Evolutionary conservation across 2,113 vertebrate species (phyloP).

Genomic region (Sporophila hypoxantha): DNA sequence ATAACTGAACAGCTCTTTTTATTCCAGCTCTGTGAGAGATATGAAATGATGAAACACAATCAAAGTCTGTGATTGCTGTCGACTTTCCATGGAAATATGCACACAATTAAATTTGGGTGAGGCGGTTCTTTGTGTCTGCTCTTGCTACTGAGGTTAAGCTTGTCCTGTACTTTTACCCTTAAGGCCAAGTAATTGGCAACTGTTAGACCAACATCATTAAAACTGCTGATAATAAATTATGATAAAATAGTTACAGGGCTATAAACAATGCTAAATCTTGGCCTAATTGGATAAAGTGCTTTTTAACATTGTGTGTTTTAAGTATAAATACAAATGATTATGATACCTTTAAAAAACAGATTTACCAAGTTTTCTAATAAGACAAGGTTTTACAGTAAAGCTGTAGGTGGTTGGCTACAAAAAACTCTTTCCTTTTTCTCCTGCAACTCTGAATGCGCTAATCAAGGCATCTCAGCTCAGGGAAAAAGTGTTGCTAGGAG

Average conservation of each 20-base stretch:
- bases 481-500: slow-evolving; percentile 74
- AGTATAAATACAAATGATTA: slow-evolving; percentile 78
- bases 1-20: slow-evolving; percentile 53
- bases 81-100: slow-evolving; percentile 46
- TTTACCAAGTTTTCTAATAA: slow-evolving; percentile 74
- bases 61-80: slow-evolving; percentile 15
- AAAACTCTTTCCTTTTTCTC: slow-evolving; percentile 77
- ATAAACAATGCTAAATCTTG: slow-evolving; percentile 76
- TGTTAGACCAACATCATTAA: slow-evolving; percentile 68
- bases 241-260: slow-evolving; percentile 76
- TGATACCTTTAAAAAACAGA: slow-evolving; percentile 75
- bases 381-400: slow-evolving; percentile 80
- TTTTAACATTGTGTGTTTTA: slow-evolving; percentile 74
- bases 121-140: slow-evolving; percentile 59
- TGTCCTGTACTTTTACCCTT: slow-evolving; percentile 73
- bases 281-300: slow-evolving; percentile 86
- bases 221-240: slow-evolving; percentile 75
- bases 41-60: slow-evolving; percentile 49
- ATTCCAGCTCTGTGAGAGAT: slow-evolving; percentile 61
- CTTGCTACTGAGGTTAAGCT: slow-evolving; percentile 61
- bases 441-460: slow-evolving; percentile 80
- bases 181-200: slow-evolving; percentile 72
- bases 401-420: slow-evolving; percentile 78
- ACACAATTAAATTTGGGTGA: slow-evolving; percentile 53
- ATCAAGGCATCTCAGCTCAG: slow-evolving; percentile 79